Evolutionary conservation across 1,140 invertebrate genomes (phyloP).

Genomic region (Bombus fervidus): DNA sequence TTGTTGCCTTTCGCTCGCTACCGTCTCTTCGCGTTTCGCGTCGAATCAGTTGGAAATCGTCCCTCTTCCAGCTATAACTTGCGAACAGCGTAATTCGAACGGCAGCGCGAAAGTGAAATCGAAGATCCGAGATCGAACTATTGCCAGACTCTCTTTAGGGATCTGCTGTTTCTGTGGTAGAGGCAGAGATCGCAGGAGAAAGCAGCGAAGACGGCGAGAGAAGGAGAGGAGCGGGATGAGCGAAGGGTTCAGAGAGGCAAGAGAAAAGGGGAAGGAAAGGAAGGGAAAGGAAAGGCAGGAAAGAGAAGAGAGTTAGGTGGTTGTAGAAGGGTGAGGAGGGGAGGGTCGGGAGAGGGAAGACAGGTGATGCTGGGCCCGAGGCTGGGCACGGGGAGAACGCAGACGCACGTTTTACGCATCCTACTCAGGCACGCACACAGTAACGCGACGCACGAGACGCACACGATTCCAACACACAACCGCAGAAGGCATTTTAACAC

Average conservation of each 20-base stretch:
- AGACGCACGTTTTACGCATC: slow-evolving; percentile 72
- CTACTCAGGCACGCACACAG: slow-evolving; percentile 59
- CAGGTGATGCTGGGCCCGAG: slow-evolving; percentile 81
- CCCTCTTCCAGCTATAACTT: too few species aligned
- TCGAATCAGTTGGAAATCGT: too few species aligned
- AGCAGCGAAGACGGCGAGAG: slow-evolving; percentile 47
- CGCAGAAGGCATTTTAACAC: slow-evolving; percentile 80
- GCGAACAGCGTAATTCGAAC: too few species aligned
- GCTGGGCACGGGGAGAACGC: slow-evolving; percentile 59
- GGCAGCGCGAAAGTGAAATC: not conserved
- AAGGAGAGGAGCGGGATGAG: not conserved
- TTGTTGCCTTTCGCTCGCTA: not conserved
- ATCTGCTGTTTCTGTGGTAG: slow-evolving; percentile 16
- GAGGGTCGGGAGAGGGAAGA: slow-evolving; percentile 71
- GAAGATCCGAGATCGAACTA: slow-evolving; percentile 47
- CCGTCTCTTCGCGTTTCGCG: not conserved
- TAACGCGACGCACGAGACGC: slow-evolving; percentile 48
- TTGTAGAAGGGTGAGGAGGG: slow-evolving; percentile 36
- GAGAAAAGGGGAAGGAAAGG: not conserved
- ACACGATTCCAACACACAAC: slow-evolving; percentile 58
- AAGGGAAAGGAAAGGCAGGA: slow-evolving; percentile 2
- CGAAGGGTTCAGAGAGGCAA: not conserved
- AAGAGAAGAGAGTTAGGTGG: slow-evolving; percentile 14
- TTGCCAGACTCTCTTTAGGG: slow-evolving; percentile 27
- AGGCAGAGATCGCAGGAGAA: slow-evolving; percentile 5